Base-by-base conservation (phyloP, 2,888 invertebrate genomes). In the Chymomyza caudatula region DNA sequence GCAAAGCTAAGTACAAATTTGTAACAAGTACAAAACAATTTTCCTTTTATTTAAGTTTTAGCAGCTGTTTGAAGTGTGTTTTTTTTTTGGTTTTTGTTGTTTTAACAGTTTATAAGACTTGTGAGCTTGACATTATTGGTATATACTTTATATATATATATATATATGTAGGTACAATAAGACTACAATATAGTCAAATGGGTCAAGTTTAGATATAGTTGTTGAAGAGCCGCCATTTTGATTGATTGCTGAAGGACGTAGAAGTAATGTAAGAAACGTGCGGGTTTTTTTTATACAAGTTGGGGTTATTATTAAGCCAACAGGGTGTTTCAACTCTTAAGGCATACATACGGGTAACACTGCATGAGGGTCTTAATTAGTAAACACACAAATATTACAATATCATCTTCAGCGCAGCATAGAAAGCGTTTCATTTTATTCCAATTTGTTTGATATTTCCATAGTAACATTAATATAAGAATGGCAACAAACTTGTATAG, bases 91-190 rank as follows among this genome's bases (percentile, higher is more conserved):
- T 68, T 62, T 64, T 51, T 63, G 49, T 66, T 63, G 55, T 37
- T 37, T 37, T 37, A 37, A n/a, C n/a, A n/a, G n/a, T n/a, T n/a
- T n/a, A n/a, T n/a, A n/a, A n/a, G n/a, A n/a, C n/a, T 61, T 57
- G 17, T 63, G 64, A 57, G 73, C 69, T 81, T 81, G 81, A 78
- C 85, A 73, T 76, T 81, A 75, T 77, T 83, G 62, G 70, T 68
- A 67, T 52, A 58, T 37, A 37, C 29, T 44, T 19, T 20, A 47
- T 44, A n/a, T n/a, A n/a, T n/a, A n/a, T 42, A 13, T 20, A 23
- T 37, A 37, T 52, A 65, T 65, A 54, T n/a, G 55, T 4, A n/a
- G n/a, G 43, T 2, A 60, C 8, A 43, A 2, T 4, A 20, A 6
- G 43, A 67, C 54, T 73, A 19, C 55, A 67, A 72, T 72, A 67